These are phyloP conservation scores for Microtus pennsylvanicus DNA, from an alignment of 2,113 vertebrate genomes.

Conservation along the genomic window DNA sequence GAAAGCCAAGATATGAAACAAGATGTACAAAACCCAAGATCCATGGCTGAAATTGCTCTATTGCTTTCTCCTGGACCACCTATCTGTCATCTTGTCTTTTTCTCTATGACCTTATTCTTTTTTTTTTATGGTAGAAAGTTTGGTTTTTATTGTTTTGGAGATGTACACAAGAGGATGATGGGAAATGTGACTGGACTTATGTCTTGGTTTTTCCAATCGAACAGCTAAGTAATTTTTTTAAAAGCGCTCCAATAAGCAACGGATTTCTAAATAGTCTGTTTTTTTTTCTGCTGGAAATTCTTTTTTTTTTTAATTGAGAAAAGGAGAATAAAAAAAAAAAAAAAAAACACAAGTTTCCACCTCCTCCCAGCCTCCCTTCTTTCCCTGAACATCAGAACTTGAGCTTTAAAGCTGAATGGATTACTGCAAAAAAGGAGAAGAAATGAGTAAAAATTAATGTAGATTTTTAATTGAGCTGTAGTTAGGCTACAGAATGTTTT, in stretches of 20 bases:
- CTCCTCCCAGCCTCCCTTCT: neutral
- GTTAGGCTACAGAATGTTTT: neutral
- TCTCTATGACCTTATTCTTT: fast-evolving
- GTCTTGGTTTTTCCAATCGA: too few relatives aligned
- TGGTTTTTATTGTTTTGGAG: too few relatives aligned
- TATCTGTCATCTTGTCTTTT: neutral
- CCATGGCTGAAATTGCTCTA: fast-evolving
- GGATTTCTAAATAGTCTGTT: too few relatives aligned
- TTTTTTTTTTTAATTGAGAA: too few relatives aligned
- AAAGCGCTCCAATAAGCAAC: too few relatives aligned
- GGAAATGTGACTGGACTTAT: too few relatives aligned
- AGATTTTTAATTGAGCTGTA: neutral
- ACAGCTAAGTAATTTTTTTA: too few relatives aligned
- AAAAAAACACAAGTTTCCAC: too few relatives aligned
- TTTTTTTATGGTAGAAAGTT: too few relatives aligned
- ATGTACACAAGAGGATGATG: too few relatives aligned
- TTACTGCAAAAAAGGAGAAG: neutral
- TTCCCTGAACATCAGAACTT: neutral
- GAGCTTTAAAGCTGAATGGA: neutral
- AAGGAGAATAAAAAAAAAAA: too few relatives aligned
- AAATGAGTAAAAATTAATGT: neutral
- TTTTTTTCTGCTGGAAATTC: too few relatives aligned
- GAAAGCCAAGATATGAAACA: neutral
- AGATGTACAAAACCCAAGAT: neutral
- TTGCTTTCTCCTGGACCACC: fast-evolving